These are phyloP conservation scores for Sthenelais limicola DNA, from an alignment of 2,888 invertebrate genomes.

Conservation along the genomic window DNA sequence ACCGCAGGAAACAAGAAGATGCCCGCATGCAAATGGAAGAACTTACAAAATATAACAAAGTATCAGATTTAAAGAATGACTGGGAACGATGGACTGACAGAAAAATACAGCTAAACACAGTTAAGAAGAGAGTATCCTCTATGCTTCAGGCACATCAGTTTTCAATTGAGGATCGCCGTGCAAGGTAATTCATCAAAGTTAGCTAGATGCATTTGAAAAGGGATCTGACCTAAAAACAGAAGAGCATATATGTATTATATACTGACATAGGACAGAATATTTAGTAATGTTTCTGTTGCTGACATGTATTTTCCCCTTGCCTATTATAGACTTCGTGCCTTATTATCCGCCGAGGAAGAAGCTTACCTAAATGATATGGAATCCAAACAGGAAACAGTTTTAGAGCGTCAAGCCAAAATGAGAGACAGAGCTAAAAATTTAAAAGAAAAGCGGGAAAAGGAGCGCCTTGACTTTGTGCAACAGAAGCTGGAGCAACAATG, in stretches of 20 bases:
- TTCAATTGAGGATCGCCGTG: slow-evolving; percentile 66
- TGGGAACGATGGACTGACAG: slow-evolving; percentile 68
- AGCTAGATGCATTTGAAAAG: neutral
- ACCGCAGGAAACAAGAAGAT: slow-evolving; percentile 64
- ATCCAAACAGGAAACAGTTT: slow-evolving; percentile 66
- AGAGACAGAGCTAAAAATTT: slow-evolving; percentile 68
- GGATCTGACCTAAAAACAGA: neutral
- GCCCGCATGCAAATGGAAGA: slow-evolving; percentile 57
- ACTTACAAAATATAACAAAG: slow-evolving; percentile 61
- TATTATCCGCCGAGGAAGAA: slow-evolving; percentile 65
- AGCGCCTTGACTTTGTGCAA: slow-evolving; percentile 67
- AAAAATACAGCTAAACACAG: slow-evolving; percentile 63
- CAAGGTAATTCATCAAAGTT: slow-evolving; percentile 57
- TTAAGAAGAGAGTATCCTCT: slow-evolving; percentile 61
- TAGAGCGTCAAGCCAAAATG: slow-evolving; percentile 71
- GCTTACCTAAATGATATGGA: slow-evolving; percentile 66
- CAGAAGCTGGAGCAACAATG: slow-evolving; percentile 72
- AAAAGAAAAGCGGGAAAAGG: slow-evolving; percentile 68
- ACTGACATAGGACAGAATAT: neutral
- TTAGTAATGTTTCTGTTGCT: no score
- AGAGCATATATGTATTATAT: neutral
- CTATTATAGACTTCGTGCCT: slow-evolving; percentile 56
- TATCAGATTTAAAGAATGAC: slow-evolving; percentile 67
- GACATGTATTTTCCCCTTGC: neutral
- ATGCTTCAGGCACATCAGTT: slow-evolving; percentile 62